Evolutionary conservation across 2,797 vertebrate species (phyloP), one percentile per base, ranked within the genome.

Genomic region (Remorina albescens): DNA sequence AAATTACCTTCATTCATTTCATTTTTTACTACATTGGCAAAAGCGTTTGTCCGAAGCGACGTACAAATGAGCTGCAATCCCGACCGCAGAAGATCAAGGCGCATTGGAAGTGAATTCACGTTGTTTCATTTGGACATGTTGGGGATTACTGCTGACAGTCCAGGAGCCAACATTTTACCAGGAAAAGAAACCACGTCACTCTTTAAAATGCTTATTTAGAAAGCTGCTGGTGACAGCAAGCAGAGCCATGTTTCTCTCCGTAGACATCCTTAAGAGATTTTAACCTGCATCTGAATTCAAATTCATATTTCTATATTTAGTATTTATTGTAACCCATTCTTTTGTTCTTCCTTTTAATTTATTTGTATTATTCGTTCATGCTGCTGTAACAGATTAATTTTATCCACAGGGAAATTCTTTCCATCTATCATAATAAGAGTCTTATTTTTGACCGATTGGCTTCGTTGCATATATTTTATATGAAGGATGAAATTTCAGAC

Each of bases 1-100:
- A 73, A 78, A 61, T 67, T 9, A 80, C 39, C 36, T 67, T 57
- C 16, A 67, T 76, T 74, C 42, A 72, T 78, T 70, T 66, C 6
- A 51, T 26, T 73, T 84, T 74, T 71, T 65, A 60, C 46, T 44
- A n/a, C 56, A 34, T 30, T 65, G 78, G 61, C 71, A 57, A 57
- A 0, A 0, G 15, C 28, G 41, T 50, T 46, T 21, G 34, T 68
- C 50, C 57, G 59, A 72, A 37, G 46, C 30, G 19, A 84, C n/a
- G 16, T 13, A 58, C 49, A 75, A 54, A 75, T 1, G 21, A 75
- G 50, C 34, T 21, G 30, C 42, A 55, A 58, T 68, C 71, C 58
- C 78, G 74, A 53, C 74, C 54, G 18, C 70, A 61, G 57, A 1
- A 53, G 54, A 78, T 61, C 23, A 59, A 71, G 56, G 26, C 59